phyloP scores from a whole-genome alignment of 1,140 invertebrate genomes.

The Drosophila nannoptera region DNA sequence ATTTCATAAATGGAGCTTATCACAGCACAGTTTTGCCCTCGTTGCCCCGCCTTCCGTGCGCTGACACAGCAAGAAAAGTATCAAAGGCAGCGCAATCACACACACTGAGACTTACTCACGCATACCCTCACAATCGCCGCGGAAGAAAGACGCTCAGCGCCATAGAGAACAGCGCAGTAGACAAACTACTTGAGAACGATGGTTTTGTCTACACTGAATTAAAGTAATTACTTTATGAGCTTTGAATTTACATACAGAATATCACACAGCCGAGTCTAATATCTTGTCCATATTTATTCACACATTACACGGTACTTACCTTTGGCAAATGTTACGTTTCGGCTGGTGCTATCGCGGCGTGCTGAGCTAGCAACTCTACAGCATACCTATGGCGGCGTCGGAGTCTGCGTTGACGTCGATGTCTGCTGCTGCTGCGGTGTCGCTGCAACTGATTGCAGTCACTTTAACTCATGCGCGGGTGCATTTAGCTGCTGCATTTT shows the following conservation, averaged over 20 bases:
- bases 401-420: constrained; percentile 26
- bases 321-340: constrained; percentile 71
- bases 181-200: constrained; percentile 41
- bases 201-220: constrained; percentile 10
- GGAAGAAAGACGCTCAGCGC: constrained; percentile 29
- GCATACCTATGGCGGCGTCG: constrained; percentile 47
- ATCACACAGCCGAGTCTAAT: constrained; percentile 9
- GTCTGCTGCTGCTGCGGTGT: constrained; percentile 24
- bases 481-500: constrained; percentile 44
- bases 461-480: constrained; percentile 49
- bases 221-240: constrained; percentile 21
- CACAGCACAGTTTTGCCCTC: constrained; percentile 37
- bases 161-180: constrained; percentile 34
- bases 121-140: constrained; percentile 22
- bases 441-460: constrained; percentile 44
- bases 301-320: constrained; percentile 47
- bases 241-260: background rate
- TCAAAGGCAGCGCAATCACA: constrained; percentile 29
- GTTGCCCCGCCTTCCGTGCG: constrained; percentile 15
- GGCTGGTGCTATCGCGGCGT: constrained; percentile 32
- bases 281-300: constrained; percentile 18
- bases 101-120: constrained; percentile 7
- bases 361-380: constrained; percentile 39
- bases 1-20: constrained; percentile 48
- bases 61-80: constrained; percentile 39